Percentiles rank a stretch among this genome's conserved stretches.
These are phyloP conservation scores for Hassar affinis DNA, from an alignment of 2,113 vertebrate genomes.

Conservation along the genomic window DNA sequence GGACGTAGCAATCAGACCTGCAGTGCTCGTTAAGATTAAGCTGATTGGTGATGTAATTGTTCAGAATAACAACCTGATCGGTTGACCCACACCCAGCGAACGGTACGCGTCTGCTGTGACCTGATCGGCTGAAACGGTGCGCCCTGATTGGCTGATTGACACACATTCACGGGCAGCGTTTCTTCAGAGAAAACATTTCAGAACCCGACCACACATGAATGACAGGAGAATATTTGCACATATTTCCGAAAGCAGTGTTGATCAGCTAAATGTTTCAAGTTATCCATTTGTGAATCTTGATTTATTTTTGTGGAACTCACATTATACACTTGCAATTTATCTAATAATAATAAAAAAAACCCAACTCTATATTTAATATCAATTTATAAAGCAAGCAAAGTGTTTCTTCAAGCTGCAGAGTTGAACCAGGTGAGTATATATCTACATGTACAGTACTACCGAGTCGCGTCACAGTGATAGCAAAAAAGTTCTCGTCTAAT, in stretches of 20 bases:
- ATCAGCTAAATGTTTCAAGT: not conserved
- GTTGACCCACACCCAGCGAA: not conserved
- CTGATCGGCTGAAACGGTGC: not conserved
- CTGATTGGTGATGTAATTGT: not conserved
- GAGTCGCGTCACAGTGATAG: conserved; percentile 51
- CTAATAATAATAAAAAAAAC: not conserved
- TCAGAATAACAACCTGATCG: not conserved
- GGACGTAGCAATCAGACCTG: not conserved
- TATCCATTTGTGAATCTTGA: not conserved
- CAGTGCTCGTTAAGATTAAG: too few species aligned
- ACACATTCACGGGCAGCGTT: not conserved
- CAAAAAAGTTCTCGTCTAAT: conserved; percentile 24
- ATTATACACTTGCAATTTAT: not conserved
- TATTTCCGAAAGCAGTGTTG: not conserved
- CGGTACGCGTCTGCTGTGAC: not conserved
- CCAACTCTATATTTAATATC: not conserved
- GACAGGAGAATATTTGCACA: not conserved
- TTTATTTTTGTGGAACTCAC: not conserved
- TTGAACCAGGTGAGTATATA: not conserved
- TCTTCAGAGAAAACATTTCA: not conserved
- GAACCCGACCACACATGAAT: not conserved
- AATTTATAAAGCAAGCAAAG: not conserved
- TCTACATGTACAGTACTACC: conserved; percentile 37
- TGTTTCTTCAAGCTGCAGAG: not conserved
- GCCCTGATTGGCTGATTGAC: not conserved